phyloP scores from a whole-genome alignment of 1,140 invertebrate species.

The Solenopsis invicta region DNA sequence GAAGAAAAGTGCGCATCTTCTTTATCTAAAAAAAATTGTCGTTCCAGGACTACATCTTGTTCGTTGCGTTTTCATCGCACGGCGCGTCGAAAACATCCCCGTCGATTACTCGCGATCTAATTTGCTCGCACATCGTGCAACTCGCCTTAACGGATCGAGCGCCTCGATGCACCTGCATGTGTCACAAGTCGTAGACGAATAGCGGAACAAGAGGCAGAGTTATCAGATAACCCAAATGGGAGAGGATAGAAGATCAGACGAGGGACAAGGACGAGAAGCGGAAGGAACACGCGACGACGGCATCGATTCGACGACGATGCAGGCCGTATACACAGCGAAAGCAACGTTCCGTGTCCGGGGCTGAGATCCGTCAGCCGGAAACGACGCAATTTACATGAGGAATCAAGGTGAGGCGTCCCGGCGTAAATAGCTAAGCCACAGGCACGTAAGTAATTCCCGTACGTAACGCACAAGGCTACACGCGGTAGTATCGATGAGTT shows the following conservation, averaged over 20 bases:
- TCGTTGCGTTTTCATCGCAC: background rate
- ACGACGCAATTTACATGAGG: conserved; percentile 83
- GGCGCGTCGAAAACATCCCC: background rate
- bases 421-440: conserved; percentile 77
- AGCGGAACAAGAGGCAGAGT: conserved; percentile 49
- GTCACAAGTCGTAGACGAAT: conserved; percentile 47
- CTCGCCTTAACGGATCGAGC: too few species aligned
- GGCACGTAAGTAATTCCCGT: conserved; percentile 70
- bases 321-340: conserved; percentile 67
- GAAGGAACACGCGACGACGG: conserved; percentile 42
- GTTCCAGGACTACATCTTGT: background rate
- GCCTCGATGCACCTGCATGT: background rate
- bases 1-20: background rate
- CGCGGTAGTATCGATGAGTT: conserved; percentile 66
- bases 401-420: conserved; percentile 76
- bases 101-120: conserved; percentile 3
- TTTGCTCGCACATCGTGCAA: background rate
- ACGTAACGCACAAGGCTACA: conserved; percentile 6
- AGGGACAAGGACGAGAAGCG: conserved; percentile 38
- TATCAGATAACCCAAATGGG: conserved; percentile 5
- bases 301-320: conserved; percentile 64
- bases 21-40: background rate
- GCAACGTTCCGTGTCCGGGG: conserved; percentile 75
- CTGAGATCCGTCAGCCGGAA: conserved; percentile 82
- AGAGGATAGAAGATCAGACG: conserved; percentile 23